Percentiles rank a stretch among this genome's conserved stretches.
Evolutionary conservation across 2,113 vertebrate species (phyloP).

Genomic region (Microtus richardsoni): DNA sequence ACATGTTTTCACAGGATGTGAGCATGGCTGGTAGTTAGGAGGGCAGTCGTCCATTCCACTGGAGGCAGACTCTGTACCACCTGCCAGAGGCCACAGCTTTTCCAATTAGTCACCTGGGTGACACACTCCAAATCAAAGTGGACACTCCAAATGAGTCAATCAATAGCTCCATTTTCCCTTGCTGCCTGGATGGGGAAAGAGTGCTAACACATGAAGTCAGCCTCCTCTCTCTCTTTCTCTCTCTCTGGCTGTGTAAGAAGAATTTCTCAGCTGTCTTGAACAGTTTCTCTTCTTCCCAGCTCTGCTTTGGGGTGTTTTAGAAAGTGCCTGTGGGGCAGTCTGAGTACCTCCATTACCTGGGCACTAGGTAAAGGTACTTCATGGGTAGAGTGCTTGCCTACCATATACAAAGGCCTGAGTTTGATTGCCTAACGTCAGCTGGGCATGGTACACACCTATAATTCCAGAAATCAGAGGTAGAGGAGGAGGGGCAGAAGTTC

Average conservation of each 20-base stretch:
- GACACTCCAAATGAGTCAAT: slow-evolving; percentile 82
- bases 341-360: background rate
- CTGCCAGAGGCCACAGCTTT: slow-evolving; percentile 75
- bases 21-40: background rate
- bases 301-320: background rate
- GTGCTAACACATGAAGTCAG: slow-evolving; percentile 36
- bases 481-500: background rate
- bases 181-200: background rate
- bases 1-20: background rate
- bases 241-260: background rate
- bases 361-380: background rate
- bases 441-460: background rate
- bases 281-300: background rate
- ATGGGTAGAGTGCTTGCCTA: too few relatives aligned
- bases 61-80: background rate
- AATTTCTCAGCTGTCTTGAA: background rate
- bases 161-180: slow-evolving; percentile 74
- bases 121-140: slow-evolving; percentile 80
- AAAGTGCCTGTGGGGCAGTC: background rate
- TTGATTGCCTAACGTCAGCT: background rate
- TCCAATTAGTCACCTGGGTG: slow-evolving; percentile 77
- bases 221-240: background rate
- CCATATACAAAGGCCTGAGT: background rate
- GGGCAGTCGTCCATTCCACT: background rate
- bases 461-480: background rate